Base-by-base conservation (phyloP, 2,888 invertebrate genomes). In the Acanthosepion esculentum region DNA sequence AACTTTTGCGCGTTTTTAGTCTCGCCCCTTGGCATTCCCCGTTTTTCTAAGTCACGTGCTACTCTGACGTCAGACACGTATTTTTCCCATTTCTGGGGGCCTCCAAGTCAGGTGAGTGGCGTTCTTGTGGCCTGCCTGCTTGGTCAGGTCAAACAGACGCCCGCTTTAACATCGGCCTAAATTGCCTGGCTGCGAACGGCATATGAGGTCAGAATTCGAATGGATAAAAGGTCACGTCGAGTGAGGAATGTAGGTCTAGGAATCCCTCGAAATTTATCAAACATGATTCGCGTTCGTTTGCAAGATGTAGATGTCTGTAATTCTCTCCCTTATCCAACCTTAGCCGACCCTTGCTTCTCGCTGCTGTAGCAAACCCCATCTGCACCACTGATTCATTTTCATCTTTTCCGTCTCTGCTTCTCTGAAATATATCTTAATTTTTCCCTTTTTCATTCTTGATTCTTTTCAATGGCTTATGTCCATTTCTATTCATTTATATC, bases 181-280 rank as follows among this genome's bases (percentile, higher is more conserved):
- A 78, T 78, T 78, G 78, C n/a, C n/a, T n/a, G n/a, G 18, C 78
- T 78, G 78, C 78, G 78, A 18, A n/a, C 78, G 78, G 78, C n/a
- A 12, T 78, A 78, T n/a, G n/a, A 78, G 78, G 78, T 78, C 78
- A 78, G n/a, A n/a, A 78, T n/a, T 78, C n/a, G 78, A 78, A 33
- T 7, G 78, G 78, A 78, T 78, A n/a, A 33, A 78, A n/a, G 78
- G 78, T 78, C 78, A 78, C n/a, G 12, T 15, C n/a, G n/a, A 78
- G 78, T 78, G 8, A n/a, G 78, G 78, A 78, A 78, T 78, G 78
- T 33, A 78, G n/a, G 10, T 78, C 78, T 12, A 78, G 78, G 33
- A 78, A 78, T 78, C 78, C n/a, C n/a, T n/a, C n/a, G 33, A 78
- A 78, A n/a, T 78, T 78, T 78, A 78, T 78, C 78, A n/a, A 78